A percentile compares a stretch with the other conserved stretches of the same genome.
phyloP scores from a whole-genome alignment of 2,113 vertebrate species.

The Crocuta crocuta region DNA sequence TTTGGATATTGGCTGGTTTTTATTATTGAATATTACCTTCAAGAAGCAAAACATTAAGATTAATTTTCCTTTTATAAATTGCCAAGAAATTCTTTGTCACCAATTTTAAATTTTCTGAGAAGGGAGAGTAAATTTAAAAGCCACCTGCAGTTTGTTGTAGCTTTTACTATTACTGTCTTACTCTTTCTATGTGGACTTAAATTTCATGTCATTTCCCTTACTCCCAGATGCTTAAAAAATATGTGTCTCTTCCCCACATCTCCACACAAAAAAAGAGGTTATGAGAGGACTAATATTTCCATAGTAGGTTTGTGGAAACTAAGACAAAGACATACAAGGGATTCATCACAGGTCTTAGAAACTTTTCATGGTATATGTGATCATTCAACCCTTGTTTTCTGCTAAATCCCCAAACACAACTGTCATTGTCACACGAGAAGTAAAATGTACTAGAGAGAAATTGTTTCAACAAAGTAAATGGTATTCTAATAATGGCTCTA shows the following conservation, averaged over 20 bases:
- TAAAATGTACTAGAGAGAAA: background rate
- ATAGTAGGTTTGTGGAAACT: background rate
- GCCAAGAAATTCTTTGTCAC: slow-evolving; percentile 58
- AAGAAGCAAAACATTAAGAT: slow-evolving; percentile 48
- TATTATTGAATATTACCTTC: slow-evolving; percentile 45
- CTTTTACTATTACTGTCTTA: background rate
- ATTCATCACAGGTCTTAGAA: slow-evolving; percentile 2
- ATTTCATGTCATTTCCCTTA: background rate
- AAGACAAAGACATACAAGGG: background rate
- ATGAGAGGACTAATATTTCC: slow-evolving; percentile 13
- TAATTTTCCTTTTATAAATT: slow-evolving; percentile 45
- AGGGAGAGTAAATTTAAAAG: background rate
- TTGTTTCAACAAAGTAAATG: background rate
- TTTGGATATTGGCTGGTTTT: slow-evolving; percentile 48
- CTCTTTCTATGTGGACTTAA: background rate
- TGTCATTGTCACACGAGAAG: background rate
- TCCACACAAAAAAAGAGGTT: background rate
- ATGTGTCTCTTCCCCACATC: background rate
- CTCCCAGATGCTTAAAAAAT: background rate
- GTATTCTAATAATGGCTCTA: background rate
- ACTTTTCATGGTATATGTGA: background rate
- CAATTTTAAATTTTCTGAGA: slow-evolving; percentile 49
- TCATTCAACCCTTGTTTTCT: background rate
- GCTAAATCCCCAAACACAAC: background rate
- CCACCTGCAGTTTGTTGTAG: background rate